Base-by-base conservation (phyloP, 2,113 vertebrate genomes). In the Aspidoscelis tigris region DNA sequence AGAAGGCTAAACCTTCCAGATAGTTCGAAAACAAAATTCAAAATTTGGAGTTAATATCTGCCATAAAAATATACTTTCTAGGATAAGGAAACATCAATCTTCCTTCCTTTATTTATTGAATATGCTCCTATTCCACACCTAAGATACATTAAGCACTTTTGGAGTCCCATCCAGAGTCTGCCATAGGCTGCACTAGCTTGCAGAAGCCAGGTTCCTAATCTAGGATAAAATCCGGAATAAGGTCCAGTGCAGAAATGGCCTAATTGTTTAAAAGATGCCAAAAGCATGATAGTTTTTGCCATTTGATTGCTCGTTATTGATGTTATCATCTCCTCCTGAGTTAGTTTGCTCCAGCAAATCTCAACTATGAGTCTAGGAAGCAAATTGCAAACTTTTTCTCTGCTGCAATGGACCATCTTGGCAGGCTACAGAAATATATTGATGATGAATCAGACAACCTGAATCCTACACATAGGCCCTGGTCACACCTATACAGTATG, bases 241-340 rank as follows among this genome's bases (percentile, higher is more conserved):
- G n/a, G n/a, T n/a, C n/a, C n/a, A n/a, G n/a, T n/a, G n/a, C n/a
- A n/a, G n/a, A n/a, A n/a, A n/a, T n/a, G n/a, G n/a, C n/a, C n/a
- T n/a, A n/a, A n/a, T n/a, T n/a, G n/a, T n/a, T n/a, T n/a, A n/a
- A n/a, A n/a, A n/a, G n/a, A n/a, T n/a, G n/a, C n/a, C n/a, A n/a
- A n/a, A n/a, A n/a, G n/a, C n/a, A n/a, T n/a, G n/a, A n/a, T n/a
- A 92, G 68, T 74, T 86, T 71, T 10, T 83, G 66, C 47, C 21
- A 73, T 78, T 39, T 1, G 4, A 61, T 83, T 89, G 75, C 47
- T 71, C 75, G 61, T 65, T 73, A 73, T 61, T 3, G 5, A 66
- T 80, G 33, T n/a, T 55, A 61, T 78, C 73, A 86, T 86, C 83
- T 24, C 18, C 75, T 55, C 66, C 18, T 69, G 61, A 74, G 85